These are phyloP conservation scores for Euura lappo DNA, from an alignment of 1,140 invertebrate species.

Conservation along the genomic window DNA sequence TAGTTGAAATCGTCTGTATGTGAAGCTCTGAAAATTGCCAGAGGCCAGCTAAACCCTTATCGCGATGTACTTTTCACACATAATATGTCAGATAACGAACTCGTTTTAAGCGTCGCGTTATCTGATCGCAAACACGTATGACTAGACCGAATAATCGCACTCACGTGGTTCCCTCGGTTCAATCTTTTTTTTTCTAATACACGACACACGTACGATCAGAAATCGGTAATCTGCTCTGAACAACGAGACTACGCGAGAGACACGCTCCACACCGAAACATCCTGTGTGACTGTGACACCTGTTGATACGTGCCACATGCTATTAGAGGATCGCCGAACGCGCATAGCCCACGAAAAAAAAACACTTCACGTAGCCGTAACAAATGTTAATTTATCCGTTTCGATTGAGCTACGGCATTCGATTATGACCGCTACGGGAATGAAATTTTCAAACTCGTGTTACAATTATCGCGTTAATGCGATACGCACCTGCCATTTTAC, in stretches of 20 bases:
- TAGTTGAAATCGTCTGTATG: constrained; percentile 13
- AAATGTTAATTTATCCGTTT: no score
- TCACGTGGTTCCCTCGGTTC: no score
- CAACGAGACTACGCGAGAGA: no score
- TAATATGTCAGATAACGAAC: constrained; percentile 18
- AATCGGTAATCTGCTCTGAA: no score
- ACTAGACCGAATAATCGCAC: no score
- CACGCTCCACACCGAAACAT: neutral
- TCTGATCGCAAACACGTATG: constrained; percentile 36
- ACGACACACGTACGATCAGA: neutral
- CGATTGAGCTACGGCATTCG: no score
- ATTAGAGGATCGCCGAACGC: neutral
- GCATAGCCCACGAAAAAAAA: no score
- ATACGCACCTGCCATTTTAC: constrained; percentile 5
- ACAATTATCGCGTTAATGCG: neutral
- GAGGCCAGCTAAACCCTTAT: constrained; percentile 30
- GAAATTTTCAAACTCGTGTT: neutral
- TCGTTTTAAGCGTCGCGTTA: constrained; percentile 33
- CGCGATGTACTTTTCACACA: constrained; percentile 20
- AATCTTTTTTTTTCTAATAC: neutral
- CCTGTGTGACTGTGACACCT: neutral
- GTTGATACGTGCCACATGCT: neutral
- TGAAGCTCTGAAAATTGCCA: constrained; percentile 12
- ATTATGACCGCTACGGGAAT: no score
- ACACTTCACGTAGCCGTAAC: no score